These are phyloP conservation scores for Eucidaris tribuloides DNA, from an alignment of 35 echinoderm and acorn worm species.

Conservation along the genomic window DNA sequence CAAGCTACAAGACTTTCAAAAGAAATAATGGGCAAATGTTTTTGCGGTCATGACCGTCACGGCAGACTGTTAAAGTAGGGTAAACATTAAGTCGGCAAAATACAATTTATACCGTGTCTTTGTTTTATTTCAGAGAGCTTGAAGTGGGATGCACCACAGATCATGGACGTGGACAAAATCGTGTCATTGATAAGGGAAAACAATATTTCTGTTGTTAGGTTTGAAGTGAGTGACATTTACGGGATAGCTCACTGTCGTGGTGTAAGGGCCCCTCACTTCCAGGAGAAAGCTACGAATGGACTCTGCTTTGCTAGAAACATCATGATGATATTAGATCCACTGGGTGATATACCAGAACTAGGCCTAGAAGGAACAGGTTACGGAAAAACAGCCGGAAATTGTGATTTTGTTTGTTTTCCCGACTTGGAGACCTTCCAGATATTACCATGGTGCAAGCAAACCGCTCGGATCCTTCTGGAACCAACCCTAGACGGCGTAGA, in stretches of 20 bases:
- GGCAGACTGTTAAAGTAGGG: too few species aligned
- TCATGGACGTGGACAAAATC: conserved; percentile 52
- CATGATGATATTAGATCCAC: background rate
- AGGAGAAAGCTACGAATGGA: conserved; percentile 52
- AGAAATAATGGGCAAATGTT: too few species aligned
- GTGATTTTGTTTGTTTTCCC: conserved; percentile 52
- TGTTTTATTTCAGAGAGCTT: too few species aligned
- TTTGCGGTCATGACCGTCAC: too few species aligned
- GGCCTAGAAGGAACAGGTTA: conserved; percentile 16
- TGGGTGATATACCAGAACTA: conserved; percentile 22
- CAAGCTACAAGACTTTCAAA: too few species aligned
- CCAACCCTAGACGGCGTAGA: background rate
- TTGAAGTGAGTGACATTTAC: conserved; percentile 58
- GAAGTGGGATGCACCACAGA: too few species aligned
- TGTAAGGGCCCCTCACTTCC: conserved; percentile 56
- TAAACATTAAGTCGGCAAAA: too few species aligned
- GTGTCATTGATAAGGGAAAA: conserved; percentile 3
- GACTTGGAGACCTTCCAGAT: conserved; percentile 51
- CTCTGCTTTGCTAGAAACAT: conserved; percentile 29
- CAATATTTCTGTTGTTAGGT: conserved; percentile 58
- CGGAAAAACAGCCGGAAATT: background rate
- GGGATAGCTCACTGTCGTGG: conserved; percentile 45
- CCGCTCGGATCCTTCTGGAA: conserved; percentile 48
- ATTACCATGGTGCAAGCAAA: conserved; percentile 49
- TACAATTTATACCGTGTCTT: too few species aligned